phyloP scores from a whole-genome alignment of 2,888 invertebrate species.

The Ferdinandea cuprea region DNA sequence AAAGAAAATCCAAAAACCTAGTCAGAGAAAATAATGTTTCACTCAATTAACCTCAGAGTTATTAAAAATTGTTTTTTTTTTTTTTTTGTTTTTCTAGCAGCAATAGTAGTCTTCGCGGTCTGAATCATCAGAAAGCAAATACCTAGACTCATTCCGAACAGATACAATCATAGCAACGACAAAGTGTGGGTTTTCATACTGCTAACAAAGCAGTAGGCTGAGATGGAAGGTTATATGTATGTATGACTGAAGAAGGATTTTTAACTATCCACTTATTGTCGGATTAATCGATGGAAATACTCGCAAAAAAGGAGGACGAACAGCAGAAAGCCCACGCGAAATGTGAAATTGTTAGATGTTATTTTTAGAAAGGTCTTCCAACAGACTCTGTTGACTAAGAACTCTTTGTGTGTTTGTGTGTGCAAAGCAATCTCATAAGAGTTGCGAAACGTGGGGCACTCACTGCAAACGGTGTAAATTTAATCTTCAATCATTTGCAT shows the following conservation, averaged over 20 bases:
- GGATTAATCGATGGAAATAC: conserved; percentile 56
- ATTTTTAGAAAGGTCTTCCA: conserved; percentile 58
- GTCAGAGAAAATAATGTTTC: conserved; percentile 52
- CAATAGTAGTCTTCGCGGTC: conserved; percentile 58
- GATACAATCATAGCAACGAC: not conserved
- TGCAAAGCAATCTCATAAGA: not conserved
- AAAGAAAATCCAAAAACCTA: conserved; percentile 2
- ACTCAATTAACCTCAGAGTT: conserved; percentile 62
- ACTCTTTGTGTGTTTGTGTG: not conserved
- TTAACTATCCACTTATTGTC: conserved; percentile 47
- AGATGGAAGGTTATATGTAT: conserved; percentile 15
- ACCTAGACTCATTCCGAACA: conserved; percentile 11
- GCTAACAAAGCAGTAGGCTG: conserved; percentile 23
- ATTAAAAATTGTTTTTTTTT: conserved; percentile 31
- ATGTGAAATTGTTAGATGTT: conserved; percentile 34
- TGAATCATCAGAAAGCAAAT: conserved; percentile 39
- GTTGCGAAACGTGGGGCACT: conserved; percentile 27
- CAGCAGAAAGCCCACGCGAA: conserved; percentile 16
- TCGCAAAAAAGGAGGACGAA: conserved; percentile 3
- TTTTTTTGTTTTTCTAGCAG: conserved; percentile 49
- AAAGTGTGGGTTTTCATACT: conserved; percentile 36
- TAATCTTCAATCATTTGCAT: conserved; percentile 61
- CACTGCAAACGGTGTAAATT: conserved; percentile 57
- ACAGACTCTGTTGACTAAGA: conserved; percentile 12
- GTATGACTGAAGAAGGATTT: conserved; percentile 17